Evolutionary conservation across 2,888 invertebrate genomes (phyloP), one percentile per base, ranked within the genome.

Genomic region (Orchesellides sinensis): DNA sequence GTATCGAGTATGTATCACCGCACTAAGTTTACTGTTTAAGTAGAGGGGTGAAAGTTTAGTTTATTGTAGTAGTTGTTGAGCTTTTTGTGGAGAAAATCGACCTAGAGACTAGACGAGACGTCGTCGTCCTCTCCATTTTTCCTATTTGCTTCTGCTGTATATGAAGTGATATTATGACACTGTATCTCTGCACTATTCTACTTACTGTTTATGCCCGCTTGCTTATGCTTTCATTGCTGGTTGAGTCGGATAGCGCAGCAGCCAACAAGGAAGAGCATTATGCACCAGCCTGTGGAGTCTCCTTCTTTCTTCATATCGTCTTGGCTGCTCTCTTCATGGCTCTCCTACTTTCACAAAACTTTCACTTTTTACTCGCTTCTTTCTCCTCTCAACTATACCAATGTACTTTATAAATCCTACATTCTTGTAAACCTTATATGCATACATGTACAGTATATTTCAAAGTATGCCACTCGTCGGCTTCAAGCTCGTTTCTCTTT

Each of bases 271-370:
- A 56, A 70, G 12, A 54, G 52, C 45, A 63, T 32, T 65, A 66
- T 66, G 66, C 66, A 66, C 66, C 85, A 85, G 85, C 85, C 85
- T 85, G 85, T 85, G 83, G 85, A 85, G 84, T 75, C 83, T 84
- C 66, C 61, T 21, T 45, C 32, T 56, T 19, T 66, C 25, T 29
- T 72, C n/a, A n/a, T n/a, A n/a, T n/a, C n/a, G n/a, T 45, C 61
- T 32, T 27, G 23, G 49, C 32, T 29, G 14, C 66, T 72, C 49
- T 74, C 59, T 35, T 69, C 45, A 40, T 32, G n/a, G 25, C 27
- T 40, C 63, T 49, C 72, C 70, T 21, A 23, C 27, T 29, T 27
- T 73, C 49, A 27, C 61, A 45, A 12, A 56, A 27, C 68, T 69
- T 77, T 77, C 59, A 47, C 40, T 69, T 59, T 32, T n/a, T 17